phyloP scores from a whole-genome alignment of 2,113 vertebrate genomes.

The Pimephales promelas region DNA sequence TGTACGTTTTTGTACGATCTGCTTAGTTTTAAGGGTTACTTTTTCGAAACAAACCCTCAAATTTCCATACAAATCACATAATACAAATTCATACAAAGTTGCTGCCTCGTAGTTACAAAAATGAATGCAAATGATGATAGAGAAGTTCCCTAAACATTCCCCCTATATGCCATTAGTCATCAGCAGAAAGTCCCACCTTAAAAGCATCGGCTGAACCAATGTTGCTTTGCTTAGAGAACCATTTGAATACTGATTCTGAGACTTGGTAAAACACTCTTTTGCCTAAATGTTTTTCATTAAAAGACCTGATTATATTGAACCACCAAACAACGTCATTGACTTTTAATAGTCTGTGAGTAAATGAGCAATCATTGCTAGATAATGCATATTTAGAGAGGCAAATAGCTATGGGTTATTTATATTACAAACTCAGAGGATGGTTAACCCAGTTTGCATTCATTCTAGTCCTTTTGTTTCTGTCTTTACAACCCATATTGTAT shows the following conservation, averaged over 20 bases:
- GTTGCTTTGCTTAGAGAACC: neutral
- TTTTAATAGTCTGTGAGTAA: slow-evolving; percentile 1
- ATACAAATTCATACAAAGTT: neutral
- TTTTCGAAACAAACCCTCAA: neutral
- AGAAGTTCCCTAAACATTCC: neutral
- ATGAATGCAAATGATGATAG: neutral
- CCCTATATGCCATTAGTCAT: neutral
- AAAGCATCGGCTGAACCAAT: neutral
- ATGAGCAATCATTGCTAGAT: slow-evolving; percentile 6
- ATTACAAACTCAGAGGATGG: slow-evolving; percentile 28
- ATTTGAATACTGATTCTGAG: neutral
- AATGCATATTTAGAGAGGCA: slow-evolving; percentile 30
- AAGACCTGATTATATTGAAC: neutral
- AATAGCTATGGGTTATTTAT: slow-evolving; percentile 73
- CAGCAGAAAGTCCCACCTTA: neutral
- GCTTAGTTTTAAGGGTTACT: neutral
- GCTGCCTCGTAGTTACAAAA: neutral
- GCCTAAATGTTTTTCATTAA: slow-evolving; percentile 3
- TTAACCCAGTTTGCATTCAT: slow-evolving; percentile 12
- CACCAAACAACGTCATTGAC: neutral
- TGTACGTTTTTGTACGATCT: neutral
- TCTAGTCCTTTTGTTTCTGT: neutral
- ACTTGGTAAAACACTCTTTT: slow-evolving; percentile 12
- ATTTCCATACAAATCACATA: neutral
- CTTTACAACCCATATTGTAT: slow-evolving; percentile 7